phyloP scores from a whole-genome alignment of 2,888 invertebrate genomes.

The Erannis defoliaria region DNA sequence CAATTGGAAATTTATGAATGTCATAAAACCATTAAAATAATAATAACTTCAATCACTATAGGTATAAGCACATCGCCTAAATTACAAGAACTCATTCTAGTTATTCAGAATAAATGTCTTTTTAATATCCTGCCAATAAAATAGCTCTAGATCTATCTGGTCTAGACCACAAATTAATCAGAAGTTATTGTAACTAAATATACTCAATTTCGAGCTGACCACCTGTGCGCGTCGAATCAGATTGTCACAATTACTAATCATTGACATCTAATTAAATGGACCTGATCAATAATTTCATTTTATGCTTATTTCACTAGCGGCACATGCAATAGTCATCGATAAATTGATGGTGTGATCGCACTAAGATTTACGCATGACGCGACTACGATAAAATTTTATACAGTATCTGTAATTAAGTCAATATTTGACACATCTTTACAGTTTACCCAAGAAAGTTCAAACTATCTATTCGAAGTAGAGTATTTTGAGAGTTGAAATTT shows the following conservation, averaged over 20 bases:
- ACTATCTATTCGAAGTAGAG: no score
- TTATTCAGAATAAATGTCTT: not conserved
- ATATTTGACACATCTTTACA: no score
- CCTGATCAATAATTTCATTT: slow-evolving; percentile 8
- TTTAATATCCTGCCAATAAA: slow-evolving; percentile 4
- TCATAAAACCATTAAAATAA: slow-evolving; percentile 6
- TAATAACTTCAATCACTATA: not conserved
- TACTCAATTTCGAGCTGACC: not conserved
- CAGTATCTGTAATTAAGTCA: no score
- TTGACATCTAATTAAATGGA: slow-evolving; percentile 16
- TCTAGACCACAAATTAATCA: slow-evolving; percentile 5
- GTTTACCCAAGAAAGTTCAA: no score
- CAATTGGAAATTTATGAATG: not conserved
- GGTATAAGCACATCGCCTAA: not conserved
- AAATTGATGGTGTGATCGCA: not conserved
- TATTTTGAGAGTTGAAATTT: no score
- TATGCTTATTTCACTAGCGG: slow-evolving; percentile 26
- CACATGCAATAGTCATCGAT: slow-evolving; percentile 12
- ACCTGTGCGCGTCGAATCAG: slow-evolving; percentile 15
- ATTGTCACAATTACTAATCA: slow-evolving; percentile 28
- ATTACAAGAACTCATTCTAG: slow-evolving; percentile 1
- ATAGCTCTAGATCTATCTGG: slow-evolving; percentile 1
- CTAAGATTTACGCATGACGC: not conserved
- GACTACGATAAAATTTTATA: not conserved
- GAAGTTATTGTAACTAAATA: slow-evolving; percentile 5